A percentile compares a stretch with the other conserved stretches of the same genome.
Evolutionary conservation across 2,113 vertebrate genomes (phyloP).

Genomic region (Nyctereutes procyonoides): DNA sequence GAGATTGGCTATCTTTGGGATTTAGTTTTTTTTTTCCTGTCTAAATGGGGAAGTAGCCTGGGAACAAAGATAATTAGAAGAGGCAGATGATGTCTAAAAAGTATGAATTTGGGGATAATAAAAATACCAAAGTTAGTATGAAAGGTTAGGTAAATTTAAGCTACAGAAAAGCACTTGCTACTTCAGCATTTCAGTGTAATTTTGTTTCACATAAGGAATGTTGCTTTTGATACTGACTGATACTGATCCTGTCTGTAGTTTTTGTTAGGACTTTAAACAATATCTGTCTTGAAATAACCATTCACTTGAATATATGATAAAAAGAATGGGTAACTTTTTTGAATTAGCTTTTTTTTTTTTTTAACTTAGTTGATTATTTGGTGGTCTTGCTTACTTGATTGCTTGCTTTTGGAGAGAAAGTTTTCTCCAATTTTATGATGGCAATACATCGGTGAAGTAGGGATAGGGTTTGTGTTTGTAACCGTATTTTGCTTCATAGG

Average conservation of each 20-base stretch:
- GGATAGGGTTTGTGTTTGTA: slow-evolving; percentile 20
- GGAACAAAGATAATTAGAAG: slow-evolving; percentile 51
- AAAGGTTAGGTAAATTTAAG: slow-evolving; percentile 42
- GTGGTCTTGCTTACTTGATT: not conserved
- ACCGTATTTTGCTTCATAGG: slow-evolving; percentile 6
- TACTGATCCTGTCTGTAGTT: not conserved
- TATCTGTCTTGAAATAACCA: slow-evolving; percentile 1
- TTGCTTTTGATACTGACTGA: slow-evolving; percentile 9
- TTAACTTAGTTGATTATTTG: slow-evolving; percentile 10
- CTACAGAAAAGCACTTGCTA: not conserved
- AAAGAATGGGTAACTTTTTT: not conserved
- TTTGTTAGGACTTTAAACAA: slow-evolving; percentile 20
- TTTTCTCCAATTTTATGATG: slow-evolving; percentile 43
- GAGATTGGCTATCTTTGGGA: not conserved
- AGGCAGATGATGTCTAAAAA: slow-evolving; percentile 42
- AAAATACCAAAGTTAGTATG: slow-evolving; percentile 32
- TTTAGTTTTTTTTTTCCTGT: not conserved
- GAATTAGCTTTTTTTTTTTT: not conserved
- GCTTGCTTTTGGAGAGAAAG: slow-evolving; percentile 39
- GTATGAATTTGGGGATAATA: not conserved
- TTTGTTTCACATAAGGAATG: slow-evolving; percentile 29
- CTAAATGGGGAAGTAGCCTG: slow-evolving; percentile 24
- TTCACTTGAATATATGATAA: slow-evolving; percentile 8
- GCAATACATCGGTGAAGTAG: not conserved
- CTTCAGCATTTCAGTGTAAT: slow-evolving; percentile 36